Evolutionary conservation across 2,113 vertebrate species (phyloP).

Genomic region (Urocolius indicus): DNA sequence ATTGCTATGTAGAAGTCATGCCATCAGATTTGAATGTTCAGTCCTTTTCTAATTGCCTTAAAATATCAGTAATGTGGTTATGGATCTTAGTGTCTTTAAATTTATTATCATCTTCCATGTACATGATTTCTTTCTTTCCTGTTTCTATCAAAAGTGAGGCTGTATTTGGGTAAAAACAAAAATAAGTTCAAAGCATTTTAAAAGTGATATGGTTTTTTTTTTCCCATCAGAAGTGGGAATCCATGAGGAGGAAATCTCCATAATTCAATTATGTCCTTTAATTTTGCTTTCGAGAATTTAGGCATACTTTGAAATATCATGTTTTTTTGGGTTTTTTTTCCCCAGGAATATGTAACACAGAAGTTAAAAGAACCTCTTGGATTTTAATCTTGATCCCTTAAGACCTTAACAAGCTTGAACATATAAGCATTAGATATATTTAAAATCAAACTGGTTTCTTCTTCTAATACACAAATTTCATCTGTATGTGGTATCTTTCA

Average conservation of each 20-base stretch:
- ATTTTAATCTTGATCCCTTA: not conserved
- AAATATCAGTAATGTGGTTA: not conserved
- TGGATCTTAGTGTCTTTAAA: not conserved
- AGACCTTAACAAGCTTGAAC: not conserved
- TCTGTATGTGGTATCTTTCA: too few relatives aligned
- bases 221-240: not conserved
- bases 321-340: not conserved
- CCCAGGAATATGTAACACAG: not conserved
- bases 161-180: not conserved
- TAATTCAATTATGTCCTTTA: not conserved
- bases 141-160: not conserved
- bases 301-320: not conserved
- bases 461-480: not conserved
- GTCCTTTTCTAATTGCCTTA: not conserved
- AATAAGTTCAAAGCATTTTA: not conserved
- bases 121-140: not conserved
- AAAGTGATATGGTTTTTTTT: not conserved
- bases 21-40: not conserved
- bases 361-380: not conserved
- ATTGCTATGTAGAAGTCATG: not conserved
- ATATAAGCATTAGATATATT: not conserved
- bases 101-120: not conserved
- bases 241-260: too few relatives aligned
- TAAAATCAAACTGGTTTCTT: not conserved
- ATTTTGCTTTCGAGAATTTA: not conserved